A percentile compares a stretch with the other conserved stretches of the same genome.
Evolutionary conservation across 2,113 vertebrate genomes (phyloP).

Genomic region (Numida meleagris): DNA sequence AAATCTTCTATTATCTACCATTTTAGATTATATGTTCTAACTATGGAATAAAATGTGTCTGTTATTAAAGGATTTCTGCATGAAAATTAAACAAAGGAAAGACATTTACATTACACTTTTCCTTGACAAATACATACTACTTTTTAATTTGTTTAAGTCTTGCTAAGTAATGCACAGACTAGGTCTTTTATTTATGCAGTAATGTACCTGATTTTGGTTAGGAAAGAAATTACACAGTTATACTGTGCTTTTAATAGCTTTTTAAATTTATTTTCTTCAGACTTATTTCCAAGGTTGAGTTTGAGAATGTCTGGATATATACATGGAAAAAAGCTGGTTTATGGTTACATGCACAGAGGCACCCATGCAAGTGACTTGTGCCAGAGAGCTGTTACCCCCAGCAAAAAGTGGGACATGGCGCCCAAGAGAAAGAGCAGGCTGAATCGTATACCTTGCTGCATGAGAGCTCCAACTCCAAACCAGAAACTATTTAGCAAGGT

Average conservation of each 20-base stretch:
- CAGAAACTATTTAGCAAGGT: conserved; percentile 99
- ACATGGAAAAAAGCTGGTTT: conserved; percentile 73
- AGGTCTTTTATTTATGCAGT: conserved; percentile 32
- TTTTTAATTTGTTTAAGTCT: background rate
- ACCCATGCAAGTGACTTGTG: conserved; percentile 90
- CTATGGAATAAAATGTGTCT: conserved; percentile 46
- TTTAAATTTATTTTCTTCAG: conserved; percentile 47
- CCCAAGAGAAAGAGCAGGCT: conserved; percentile 88
- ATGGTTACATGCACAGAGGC: conserved; percentile 97
- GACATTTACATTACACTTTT: background rate
- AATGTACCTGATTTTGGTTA: conserved; percentile 56
- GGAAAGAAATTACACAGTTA: conserved; percentile 26
- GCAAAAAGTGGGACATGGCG: conserved; percentile 96
- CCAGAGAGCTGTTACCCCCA: conserved; percentile 89
- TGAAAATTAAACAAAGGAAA: conserved; percentile 46
- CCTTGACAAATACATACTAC: conserved; percentile 16
- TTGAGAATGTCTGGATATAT: conserved; percentile 62
- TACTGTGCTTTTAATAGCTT: background rate
- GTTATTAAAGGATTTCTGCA: conserved; percentile 15
- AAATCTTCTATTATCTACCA: background rate
- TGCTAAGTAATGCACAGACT: conserved; percentile 20
- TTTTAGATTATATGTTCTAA: conserved; percentile 45
- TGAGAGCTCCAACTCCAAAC: conserved; percentile 99
- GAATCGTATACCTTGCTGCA: conserved; percentile 99
- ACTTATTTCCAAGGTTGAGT: conserved; percentile 47